A percentile compares a stretch with the other conserved stretches of the same genome.
Conservation (phyloP, 2,113 vertebrate genomes). For the Heliornis fulica region DNA sequence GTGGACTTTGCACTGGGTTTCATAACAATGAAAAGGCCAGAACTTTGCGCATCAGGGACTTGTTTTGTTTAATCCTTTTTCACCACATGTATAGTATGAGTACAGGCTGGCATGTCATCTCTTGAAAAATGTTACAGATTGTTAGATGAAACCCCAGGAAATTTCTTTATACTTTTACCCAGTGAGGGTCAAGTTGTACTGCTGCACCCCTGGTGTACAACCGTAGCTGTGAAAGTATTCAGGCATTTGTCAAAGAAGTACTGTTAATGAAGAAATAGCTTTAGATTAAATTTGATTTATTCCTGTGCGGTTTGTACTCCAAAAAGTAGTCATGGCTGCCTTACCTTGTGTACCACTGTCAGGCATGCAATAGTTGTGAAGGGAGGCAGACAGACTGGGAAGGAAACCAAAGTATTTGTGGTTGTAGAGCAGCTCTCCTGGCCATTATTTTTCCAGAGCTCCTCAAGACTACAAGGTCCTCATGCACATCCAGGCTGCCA, state of each 20-base stretch:
- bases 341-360: neutral
- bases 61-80: neutral
- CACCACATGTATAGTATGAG: neutral
- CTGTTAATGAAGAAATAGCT: neutral
- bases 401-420: neutral
- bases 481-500: accelerated
- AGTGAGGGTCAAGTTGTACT: neutral
- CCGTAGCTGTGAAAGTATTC: neutral
- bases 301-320: neutral
- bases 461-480: neutral
- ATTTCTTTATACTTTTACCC: neutral
- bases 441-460: neutral
- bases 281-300: neutral
- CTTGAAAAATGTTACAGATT: neutral
- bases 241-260: neutral
- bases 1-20: neutral
- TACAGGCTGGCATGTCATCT: neutral
- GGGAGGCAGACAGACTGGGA: neutral
- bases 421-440: neutral
- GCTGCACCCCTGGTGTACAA: neutral
- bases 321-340: neutral
- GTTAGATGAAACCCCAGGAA: neutral
- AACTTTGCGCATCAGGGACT: neutral
- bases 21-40: neutral
- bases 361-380: neutral